phyloP scores from a whole-genome alignment of 2,797 vertebrate genomes.

The Ctenochaetus hawaiiensis region DNA sequence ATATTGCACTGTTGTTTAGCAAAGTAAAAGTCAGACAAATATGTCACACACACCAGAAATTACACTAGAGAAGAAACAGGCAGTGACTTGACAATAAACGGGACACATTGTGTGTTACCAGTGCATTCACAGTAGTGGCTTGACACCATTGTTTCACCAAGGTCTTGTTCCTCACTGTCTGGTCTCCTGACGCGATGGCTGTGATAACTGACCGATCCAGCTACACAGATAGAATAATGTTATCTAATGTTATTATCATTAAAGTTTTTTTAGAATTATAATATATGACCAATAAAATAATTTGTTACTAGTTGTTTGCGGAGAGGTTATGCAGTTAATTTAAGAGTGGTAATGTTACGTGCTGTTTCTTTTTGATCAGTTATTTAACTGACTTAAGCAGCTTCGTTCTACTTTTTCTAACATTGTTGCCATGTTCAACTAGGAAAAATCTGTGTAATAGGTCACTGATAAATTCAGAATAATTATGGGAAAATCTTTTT shows the following conservation, averaged over 20 bases:
- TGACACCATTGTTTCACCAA: slow-evolving; percentile 66
- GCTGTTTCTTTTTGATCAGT: not conserved
- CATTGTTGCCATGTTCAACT: not conserved
- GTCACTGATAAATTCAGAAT: not conserved
- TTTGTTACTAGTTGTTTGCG: not conserved
- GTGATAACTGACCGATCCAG: slow-evolving; percentile 59
- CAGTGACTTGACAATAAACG: not conserved
- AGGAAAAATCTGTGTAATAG: slow-evolving; percentile 4
- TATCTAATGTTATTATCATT: not conserved
- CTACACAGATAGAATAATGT: slow-evolving; percentile 19
- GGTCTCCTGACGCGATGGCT: slow-evolving; percentile 50
- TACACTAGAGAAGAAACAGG: not conserved
- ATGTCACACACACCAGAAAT: not conserved
- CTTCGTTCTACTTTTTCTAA: not conserved
- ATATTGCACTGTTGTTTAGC: too few species aligned
- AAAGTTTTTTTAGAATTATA: not conserved
- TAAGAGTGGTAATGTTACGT: not conserved
- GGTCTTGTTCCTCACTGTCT: slow-evolving; percentile 55
- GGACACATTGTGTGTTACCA: not conserved
- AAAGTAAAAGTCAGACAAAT: not conserved
- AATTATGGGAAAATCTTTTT: not conserved
- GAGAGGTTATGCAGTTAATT: not conserved
- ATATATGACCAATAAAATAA: too few species aligned
- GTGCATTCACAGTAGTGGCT: slow-evolving; percentile 1
- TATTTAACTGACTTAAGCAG: not conserved